A percentile compares a stretch with the other conserved stretches of the same genome.
phyloP scores from a whole-genome alignment of 2,113 vertebrate genomes.

The Oreochromis tanganicae region DNA sequence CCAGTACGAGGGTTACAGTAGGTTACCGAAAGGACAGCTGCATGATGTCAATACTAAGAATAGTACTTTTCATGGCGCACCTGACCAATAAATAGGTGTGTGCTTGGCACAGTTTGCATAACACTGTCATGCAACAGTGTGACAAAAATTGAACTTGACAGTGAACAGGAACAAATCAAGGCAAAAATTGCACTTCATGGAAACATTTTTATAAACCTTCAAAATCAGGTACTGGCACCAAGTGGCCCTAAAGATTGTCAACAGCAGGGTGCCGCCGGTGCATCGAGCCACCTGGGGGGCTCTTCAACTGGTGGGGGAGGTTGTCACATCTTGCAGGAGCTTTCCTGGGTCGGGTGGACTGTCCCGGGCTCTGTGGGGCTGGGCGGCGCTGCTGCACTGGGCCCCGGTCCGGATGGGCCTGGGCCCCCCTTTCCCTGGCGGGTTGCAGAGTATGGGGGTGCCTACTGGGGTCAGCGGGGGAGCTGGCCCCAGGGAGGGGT shows the following conservation, averaged over 20 bases:
- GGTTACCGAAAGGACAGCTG: neutral
- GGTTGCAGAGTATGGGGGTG: too few species aligned
- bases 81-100: neutral
- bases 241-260: neutral
- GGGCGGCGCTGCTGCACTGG: too few species aligned
- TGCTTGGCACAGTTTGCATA: neutral
- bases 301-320: too few species aligned
- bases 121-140: neutral
- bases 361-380: too few species aligned
- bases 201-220: neutral
- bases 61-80: neutral
- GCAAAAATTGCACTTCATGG: neutral
- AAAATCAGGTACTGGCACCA: neutral
- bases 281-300: too few species aligned
- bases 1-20: accelerated
- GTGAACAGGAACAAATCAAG: neutral
- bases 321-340: too few species aligned
- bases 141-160: neutral
- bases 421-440: too few species aligned
- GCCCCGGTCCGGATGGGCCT: too few species aligned
- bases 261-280: too few species aligned
- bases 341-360: too few species aligned
- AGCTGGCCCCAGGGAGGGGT: too few species aligned
- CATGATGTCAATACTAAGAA: neutral
- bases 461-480: too few species aligned